These are phyloP conservation scores for Tylochromis polylepis DNA, from an alignment of 2,113 vertebrate species.

Conservation along the genomic window DNA sequence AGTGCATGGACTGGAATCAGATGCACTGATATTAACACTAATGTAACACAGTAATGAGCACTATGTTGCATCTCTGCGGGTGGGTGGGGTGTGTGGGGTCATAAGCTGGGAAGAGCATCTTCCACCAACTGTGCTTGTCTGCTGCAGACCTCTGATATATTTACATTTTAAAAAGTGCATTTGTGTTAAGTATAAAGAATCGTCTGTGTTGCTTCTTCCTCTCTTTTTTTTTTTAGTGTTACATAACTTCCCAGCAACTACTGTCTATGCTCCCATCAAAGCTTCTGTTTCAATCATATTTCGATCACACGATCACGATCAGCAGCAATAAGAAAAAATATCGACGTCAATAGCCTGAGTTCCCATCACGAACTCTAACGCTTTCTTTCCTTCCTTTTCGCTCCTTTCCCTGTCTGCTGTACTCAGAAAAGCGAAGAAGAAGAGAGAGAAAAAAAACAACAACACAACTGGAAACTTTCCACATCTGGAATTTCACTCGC, in stretches of 20 bases:
- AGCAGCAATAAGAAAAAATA: background rate
- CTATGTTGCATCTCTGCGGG: background rate
- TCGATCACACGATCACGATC: background rate
- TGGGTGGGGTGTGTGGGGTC: background rate
- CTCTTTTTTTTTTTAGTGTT: background rate
- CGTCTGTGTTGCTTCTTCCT: background rate
- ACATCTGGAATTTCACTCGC: conserved; percentile 18
- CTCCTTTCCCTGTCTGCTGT: background rate
- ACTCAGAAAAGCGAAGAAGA: background rate
- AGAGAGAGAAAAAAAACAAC: background rate
- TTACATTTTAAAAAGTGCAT: background rate
- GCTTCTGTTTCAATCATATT: background rate
- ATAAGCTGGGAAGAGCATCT: background rate
- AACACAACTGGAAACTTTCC: background rate
- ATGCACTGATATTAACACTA: background rate
- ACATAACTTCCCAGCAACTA: background rate
- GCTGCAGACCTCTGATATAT: background rate
- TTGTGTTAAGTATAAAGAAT: background rate
- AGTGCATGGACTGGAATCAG: background rate
- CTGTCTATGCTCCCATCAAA: background rate
- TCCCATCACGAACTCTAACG: background rate
- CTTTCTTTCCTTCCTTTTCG: background rate
- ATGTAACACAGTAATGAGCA: background rate
- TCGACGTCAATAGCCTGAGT: background rate
- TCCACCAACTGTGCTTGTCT: background rate